These are phyloP conservation scores for Brassicogethes aeneus DNA, from an alignment of 2,888 invertebrate species.

Conservation along the genomic window DNA sequence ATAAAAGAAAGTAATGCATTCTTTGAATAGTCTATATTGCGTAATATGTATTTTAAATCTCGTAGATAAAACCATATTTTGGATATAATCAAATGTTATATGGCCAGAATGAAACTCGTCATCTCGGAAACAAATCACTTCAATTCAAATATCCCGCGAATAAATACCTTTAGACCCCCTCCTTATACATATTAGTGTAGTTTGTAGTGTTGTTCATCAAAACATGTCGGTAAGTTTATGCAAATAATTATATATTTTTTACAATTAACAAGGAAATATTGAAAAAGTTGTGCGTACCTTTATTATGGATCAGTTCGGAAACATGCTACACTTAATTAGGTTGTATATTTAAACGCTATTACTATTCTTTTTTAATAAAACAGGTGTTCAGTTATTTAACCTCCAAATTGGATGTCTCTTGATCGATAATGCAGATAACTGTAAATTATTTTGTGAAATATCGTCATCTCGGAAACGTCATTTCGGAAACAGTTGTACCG, in stretches of 20 bases:
- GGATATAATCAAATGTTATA: not conserved
- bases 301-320: slow-evolving; percentile 1
- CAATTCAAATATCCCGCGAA: slow-evolving; percentile 1
- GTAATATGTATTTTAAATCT: not conserved
- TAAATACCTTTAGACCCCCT: too few relatives aligned
- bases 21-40: not conserved
- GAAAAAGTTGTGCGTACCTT: not conserved
- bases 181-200: not conserved
- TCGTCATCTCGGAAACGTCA: slow-evolving; percentile 1
- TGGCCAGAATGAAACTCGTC: slow-evolving; percentile 1
- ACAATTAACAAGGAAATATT: slow-evolving; percentile 1
- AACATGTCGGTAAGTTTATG: slow-evolving; percentile 1
- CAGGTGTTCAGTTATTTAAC: not conserved
- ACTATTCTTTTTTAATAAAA: not conserved
- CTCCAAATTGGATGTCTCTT: not conserved
- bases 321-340: not conserved
- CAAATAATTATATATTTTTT: slow-evolving; percentile 1
- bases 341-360: slow-evolving; percentile 1
- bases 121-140: not conserved
- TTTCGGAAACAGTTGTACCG: not conserved
- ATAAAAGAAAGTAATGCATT: not conserved
- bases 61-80: not conserved
- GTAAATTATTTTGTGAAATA: not conserved
- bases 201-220: not conserved
- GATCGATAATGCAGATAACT: not conserved